Conservation (phyloP, 2,888 invertebrate species). For the Congeria kusceri region DNA sequence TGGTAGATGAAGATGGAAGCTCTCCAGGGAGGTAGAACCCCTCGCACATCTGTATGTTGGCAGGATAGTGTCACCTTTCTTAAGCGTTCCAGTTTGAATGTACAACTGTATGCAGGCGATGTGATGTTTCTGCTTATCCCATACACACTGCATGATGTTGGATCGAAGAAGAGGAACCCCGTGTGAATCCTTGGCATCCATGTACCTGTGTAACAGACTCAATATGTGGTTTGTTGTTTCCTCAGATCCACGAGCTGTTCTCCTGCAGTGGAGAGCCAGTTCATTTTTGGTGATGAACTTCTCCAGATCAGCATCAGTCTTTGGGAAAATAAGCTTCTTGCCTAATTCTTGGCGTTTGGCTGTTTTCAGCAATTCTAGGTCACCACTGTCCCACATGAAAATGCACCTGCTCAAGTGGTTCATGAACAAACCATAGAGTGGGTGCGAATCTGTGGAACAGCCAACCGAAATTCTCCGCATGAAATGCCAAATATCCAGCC, state of each 20-base stretch:
- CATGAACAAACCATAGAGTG: conserved; percentile 58
- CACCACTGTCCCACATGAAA: conserved; percentile 62
- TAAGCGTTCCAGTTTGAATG: conserved; percentile 36
- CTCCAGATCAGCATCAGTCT: no score
- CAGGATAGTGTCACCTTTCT: conserved; percentile 65
- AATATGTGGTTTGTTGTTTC: no score
- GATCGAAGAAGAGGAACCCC: no score
- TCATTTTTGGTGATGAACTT: no score
- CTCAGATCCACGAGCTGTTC: no score
- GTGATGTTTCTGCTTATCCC: conserved; percentile 59
- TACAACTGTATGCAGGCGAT: conserved; percentile 62
- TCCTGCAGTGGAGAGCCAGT: no score
- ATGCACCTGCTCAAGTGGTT: conserved; percentile 45
- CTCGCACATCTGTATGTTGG: conserved; percentile 67
- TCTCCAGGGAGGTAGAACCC: conserved; percentile 72
- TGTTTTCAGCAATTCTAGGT: conserved; percentile 46
- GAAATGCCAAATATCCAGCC: conserved; percentile 66
- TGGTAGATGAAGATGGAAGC: conserved; percentile 67
- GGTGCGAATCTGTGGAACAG: conserved; percentile 56
- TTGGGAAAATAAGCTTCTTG: not conserved
- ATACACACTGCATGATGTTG: conserved; percentile 8
- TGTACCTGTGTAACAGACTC: no score
- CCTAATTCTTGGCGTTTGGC: conserved; percentile 65
- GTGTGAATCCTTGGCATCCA: no score
- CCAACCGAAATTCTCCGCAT: conserved; percentile 52